Conservation (phyloP, 2,888 invertebrate species). For the Blera fallax region DNA sequence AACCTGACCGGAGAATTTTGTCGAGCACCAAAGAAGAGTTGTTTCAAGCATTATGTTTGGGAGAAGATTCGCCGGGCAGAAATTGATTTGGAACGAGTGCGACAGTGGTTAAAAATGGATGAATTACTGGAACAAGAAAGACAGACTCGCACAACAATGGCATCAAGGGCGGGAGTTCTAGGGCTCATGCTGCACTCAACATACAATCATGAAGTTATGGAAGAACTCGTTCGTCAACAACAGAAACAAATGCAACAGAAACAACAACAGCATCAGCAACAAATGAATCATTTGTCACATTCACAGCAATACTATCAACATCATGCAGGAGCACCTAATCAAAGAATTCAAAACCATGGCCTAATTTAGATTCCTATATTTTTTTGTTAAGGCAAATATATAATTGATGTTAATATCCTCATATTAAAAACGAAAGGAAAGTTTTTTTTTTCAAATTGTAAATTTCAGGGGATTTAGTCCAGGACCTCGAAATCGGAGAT, state of each 20-base stretch:
- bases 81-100: constrained; percentile 95
- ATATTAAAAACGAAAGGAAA: too few species aligned
- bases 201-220: constrained; percentile 95
- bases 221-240: constrained; percentile 83
- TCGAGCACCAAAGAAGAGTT: constrained; percentile 92
- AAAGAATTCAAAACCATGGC: constrained; percentile 17
- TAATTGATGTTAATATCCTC: too few species aligned
- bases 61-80: constrained; percentile 96
- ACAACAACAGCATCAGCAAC: constrained; percentile 71
- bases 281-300: constrained; percentile 59
- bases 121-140: constrained; percentile 97
- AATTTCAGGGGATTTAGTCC: too few species aligned
- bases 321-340: background rate
- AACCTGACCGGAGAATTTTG: constrained; percentile 94
- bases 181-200: constrained; percentile 98
- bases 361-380: background rate
- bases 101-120: constrained; percentile 96
- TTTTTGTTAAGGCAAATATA: background rate
- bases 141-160: constrained; percentile 88
- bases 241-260: constrained; percentile 77
- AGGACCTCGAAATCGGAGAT: too few species aligned
- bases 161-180: constrained; percentile 93
- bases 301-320: constrained; percentile 56
- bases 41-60: constrained; percentile 96
- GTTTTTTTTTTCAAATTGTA: too few species aligned